These are phyloP conservation scores for Meiosimyza platycephala DNA, from an alignment of 2,888 invertebrate species.

Conservation along the genomic window DNA sequence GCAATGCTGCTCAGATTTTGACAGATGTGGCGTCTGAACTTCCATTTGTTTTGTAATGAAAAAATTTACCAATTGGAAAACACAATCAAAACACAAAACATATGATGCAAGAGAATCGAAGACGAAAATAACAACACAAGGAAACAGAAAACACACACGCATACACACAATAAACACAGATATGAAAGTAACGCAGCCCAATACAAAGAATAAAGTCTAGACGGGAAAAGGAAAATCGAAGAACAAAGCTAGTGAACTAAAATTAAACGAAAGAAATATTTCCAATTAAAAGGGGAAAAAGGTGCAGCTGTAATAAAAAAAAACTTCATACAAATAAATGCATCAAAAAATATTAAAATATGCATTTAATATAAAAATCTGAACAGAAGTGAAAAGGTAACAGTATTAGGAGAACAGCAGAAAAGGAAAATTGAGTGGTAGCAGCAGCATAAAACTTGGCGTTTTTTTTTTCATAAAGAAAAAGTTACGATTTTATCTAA, in stretches of 20 bases:
- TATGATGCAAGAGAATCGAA: slow-evolving; percentile 29
- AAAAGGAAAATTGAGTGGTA: slow-evolving; percentile 31
- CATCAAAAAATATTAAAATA: not conserved
- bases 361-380: not conserved
- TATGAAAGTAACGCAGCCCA: not conserved
- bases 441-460: slow-evolving; percentile 42
- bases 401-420: slow-evolving; percentile 27
- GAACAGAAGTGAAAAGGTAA: slow-evolving; percentile 30
- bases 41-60: not conserved
- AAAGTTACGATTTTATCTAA: slow-evolving; percentile 16
- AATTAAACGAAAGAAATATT: not conserved
- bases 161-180: not conserved
- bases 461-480: not conserved
- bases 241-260: too few relatives aligned
- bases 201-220: not conserved
- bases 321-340: not conserved
- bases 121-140: slow-evolving; percentile 36
- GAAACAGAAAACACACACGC: slow-evolving; percentile 25
- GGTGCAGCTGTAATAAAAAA: not conserved
- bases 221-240: slow-evolving; percentile 5
- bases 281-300: not conserved
- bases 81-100: slow-evolving; percentile 31
- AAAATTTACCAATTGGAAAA: not conserved
- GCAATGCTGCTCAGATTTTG: not conserved
- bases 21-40: not conserved